Conservation (phyloP, 30 jellyfish, hydroid and myxozoan genomes). For the Rhopilema esculentum region DNA sequence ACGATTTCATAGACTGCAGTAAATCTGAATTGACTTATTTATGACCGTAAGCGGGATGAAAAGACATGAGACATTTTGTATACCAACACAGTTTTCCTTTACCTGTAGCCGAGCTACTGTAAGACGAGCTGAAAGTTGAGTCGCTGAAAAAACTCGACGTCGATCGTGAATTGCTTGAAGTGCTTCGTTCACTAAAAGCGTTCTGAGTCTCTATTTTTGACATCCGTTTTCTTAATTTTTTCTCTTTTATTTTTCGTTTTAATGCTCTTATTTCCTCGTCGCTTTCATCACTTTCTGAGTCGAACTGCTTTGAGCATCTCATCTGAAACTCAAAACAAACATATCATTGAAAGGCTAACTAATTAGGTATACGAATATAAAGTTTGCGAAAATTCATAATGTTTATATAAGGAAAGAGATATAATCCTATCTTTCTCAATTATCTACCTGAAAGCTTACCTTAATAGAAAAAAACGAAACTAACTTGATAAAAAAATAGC, state of each 20-base stretch:
- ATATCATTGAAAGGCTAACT: not conserved
- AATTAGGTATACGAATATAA: not conserved
- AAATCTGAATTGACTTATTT: too few relatives aligned
- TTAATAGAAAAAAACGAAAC: not conserved
- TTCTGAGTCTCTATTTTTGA: constrained; percentile 28
- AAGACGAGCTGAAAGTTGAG: constrained; percentile 78
- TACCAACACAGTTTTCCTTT: too few relatives aligned
- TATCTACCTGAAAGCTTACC: not conserved
- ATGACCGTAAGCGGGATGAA: too few relatives aligned
- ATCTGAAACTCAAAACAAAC: too few relatives aligned
- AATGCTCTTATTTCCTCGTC: constrained; percentile 77
- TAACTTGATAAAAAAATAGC: too few relatives aligned
- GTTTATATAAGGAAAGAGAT: too few relatives aligned
- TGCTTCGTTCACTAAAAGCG: constrained; percentile 64
- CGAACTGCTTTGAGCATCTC: constrained; percentile 67
- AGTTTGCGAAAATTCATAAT: too few relatives aligned
- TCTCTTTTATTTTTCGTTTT: constrained; percentile 60
- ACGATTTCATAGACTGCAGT: too few relatives aligned
- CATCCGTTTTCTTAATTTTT: constrained; percentile 52
- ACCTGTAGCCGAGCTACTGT: constrained; percentile 83
- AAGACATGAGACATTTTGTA: too few relatives aligned
- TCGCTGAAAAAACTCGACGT: constrained; percentile 75
- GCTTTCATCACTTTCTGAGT: constrained; percentile 64
- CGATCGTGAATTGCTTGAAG: constrained; percentile 50
- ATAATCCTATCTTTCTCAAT: too few relatives aligned